Evolutionary conservation across 2,113 vertebrate genomes (phyloP), one percentile per base, ranked within the genome.

Genomic region (Toxotes chatareus): DNA sequence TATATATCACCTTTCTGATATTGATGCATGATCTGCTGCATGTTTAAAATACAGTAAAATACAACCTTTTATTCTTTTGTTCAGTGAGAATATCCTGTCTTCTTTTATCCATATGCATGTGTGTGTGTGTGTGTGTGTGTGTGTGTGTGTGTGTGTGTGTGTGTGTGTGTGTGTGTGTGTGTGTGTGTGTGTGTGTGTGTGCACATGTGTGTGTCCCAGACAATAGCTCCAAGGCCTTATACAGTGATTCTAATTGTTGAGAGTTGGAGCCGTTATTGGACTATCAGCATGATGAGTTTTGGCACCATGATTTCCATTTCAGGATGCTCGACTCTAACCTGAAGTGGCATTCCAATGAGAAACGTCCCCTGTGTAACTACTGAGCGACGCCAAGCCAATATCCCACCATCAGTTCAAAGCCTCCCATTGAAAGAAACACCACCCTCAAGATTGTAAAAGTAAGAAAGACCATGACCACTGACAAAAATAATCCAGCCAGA

Each of bases 261-360:
- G 62, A 69, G 66, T 40, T 61, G 55, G 27, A 68, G 56, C 56
- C 1, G 8, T 74, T 77, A 76, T 86, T 82, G 21, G n/a, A 40
- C 42, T 74, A 47, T 74, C 83, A 82, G 60, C 51, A 34, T 66
- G 69, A 85, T 86, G 67, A 81, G 11, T 68, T 79, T 70, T 81
- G 76, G 53, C 79, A 82, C 42, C 17, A n/a, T 73, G 63, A 75
- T 90, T 86, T 83, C 40, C 55, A 71, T 71, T 76, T 62, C 32
- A 49, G 51, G 60, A 66, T 13, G 62, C 47, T 46, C 32, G 34
- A 74, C 62, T 73, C 47, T 80, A 84, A 91, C 72, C 69, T 63
- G 57, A 84, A 72, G 60, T 44, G 70, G 60, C 80, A 85, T 31
- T 84, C 12, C 53, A 88, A 92, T 88, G 63, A 86, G 40, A 87